Percentiles rank a stretch among this genome's conserved stretches.
Evolutionary conservation across 1,140 invertebrate genomes (phyloP).

Genomic region (Dendroctonus valens): DNA sequence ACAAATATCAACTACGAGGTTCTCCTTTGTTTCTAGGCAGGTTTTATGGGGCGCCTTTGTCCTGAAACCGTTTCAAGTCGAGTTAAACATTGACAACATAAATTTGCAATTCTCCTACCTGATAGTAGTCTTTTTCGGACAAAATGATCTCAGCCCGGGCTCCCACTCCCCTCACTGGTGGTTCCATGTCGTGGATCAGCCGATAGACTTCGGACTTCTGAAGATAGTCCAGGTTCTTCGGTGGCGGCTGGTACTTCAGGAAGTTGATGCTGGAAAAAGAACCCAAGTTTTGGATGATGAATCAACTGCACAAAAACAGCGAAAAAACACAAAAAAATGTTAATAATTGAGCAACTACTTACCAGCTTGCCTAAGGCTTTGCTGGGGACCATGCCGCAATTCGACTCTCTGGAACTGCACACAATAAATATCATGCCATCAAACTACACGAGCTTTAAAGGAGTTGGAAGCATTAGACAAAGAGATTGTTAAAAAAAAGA

Average conservation of each 20-base stretch:
- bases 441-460: slow-evolving; percentile 1
- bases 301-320: no score
- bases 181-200: slow-evolving; percentile 70
- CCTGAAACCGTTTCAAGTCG: background rate
- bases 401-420: slow-evolving; percentile 37
- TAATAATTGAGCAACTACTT: slow-evolving; percentile 16
- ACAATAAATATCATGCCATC: slow-evolving; percentile 33
- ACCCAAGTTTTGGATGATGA: no score
- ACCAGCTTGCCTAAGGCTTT: slow-evolving; percentile 23
- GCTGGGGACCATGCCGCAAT: slow-evolving; percentile 35
- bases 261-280: slow-evolving; percentile 66
- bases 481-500: background rate
- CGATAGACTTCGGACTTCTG: slow-evolving; percentile 72
- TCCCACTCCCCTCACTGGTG: slow-evolving; percentile 63
- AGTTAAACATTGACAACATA: background rate
- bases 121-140: slow-evolving; percentile 62
- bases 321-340: no score
- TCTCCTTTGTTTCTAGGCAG: background rate
- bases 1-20: no score
- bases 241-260: slow-evolving; percentile 74
- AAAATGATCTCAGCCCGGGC: slow-evolving; percentile 62
- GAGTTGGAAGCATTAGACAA: background rate
- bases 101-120: slow-evolving; percentile 27
- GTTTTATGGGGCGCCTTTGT: background rate
- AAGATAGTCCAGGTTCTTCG: slow-evolving; percentile 65